Evolutionary conservation across 2,113 vertebrate genomes (phyloP).

Genomic region (Cheilinus undulatus): DNA sequence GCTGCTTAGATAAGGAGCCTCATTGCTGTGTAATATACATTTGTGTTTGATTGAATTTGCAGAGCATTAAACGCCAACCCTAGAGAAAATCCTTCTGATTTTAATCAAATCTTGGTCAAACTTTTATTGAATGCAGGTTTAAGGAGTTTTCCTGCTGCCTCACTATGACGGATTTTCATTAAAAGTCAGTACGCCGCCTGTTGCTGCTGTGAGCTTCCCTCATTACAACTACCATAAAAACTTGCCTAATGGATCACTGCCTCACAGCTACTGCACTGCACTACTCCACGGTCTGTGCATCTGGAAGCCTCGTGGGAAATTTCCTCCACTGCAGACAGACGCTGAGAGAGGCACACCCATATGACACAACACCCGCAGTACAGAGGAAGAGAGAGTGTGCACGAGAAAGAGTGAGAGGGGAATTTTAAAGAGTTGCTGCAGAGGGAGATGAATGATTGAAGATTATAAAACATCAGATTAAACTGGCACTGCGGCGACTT

Average conservation of each 20-base stretch:
- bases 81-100: no score
- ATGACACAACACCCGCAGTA: conserved; percentile 38
- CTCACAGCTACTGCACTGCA: conserved; percentile 23
- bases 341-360: conserved; percentile 42
- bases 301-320: conserved; percentile 23
- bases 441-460: conserved; percentile 3
- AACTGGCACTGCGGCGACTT: conserved; percentile 2
- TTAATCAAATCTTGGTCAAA: neutral
- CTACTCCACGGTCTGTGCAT: conserved; percentile 27
- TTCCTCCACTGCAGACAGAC: conserved; percentile 47
- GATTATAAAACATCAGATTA: neutral
- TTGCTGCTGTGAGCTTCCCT: conserved; percentile 22
- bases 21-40: no score
- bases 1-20: no score
- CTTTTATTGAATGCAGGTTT: neutral
- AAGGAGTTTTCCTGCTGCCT: neutral
- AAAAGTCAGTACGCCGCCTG: neutral
- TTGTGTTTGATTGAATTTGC: no score
- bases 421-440: conserved; percentile 1
- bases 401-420: neutral
- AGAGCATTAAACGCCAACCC: no score
- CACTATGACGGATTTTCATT: neutral
- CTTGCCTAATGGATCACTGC: neutral
- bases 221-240: conserved; percentile 26
- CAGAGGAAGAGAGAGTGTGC: conserved; percentile 20